Base-by-base conservation (phyloP, 1,140 invertebrate genomes). In the Drosophila funebris region DNA sequence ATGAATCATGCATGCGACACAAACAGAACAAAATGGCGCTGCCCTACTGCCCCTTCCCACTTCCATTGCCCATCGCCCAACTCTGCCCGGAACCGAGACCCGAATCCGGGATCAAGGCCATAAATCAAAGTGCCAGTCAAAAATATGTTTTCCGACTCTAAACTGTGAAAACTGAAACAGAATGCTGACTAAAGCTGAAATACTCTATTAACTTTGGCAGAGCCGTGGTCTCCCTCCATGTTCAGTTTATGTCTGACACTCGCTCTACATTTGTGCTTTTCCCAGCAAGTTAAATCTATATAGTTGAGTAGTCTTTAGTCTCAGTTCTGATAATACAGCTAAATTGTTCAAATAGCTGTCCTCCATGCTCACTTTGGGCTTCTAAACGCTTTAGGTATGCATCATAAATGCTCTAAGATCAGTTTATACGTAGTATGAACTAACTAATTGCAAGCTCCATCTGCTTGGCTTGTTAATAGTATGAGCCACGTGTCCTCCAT, bases 1-100 rank as follows among this genome's bases (percentile, higher is more conserved):
- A 88, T 88, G 84, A 88, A 88, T 88, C 83, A 88, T 88, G 83
- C 69, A 88, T 77, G 84, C 76, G 76, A 79, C 76, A 83, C 62
- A 79, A 89, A 48, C 73, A 88, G 69, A 63, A 74, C 54, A 80
- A 85, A 84, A 83, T 75, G 80, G 37, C 58, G 46, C 36, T 53
- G 2, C 69, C 7, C 6, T 14, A 8, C 22, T 6, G 8, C 14
- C 9, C 22, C 24, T 4, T 31, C 3, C 4, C 14, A 27, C 4
- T 48, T 27, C 7, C 16, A 37, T 16, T 20, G 4, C 14, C 24
- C 14, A 11, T 54, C n/a, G 18, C 16, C 11, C 9, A 46, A 53
- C 50, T 13, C 29, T 6, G 13, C 8, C 16, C 43, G 16, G 18
- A 3, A 22, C 16, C 24, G 24, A 4, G 11, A 14, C 22, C 11